Base-by-base conservation (phyloP, 2,797 vertebrate species). In the Diplodus puntazzo region DNA sequence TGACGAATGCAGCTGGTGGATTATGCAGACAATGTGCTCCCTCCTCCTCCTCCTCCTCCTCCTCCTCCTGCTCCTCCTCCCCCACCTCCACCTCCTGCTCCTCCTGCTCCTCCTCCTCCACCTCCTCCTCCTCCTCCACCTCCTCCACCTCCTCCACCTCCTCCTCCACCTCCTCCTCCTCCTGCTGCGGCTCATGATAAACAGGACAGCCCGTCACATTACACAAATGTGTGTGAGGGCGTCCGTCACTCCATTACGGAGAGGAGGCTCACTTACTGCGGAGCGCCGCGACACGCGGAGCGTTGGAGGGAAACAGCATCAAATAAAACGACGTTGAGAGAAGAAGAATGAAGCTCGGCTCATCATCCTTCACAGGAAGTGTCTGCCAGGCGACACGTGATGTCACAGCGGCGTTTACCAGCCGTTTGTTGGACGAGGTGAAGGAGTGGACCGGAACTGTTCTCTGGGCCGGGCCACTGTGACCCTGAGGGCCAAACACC, bases 1-100 rank as follows among this genome's bases (percentile, higher is more conserved):
- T 98, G 97, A 98, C 96, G 96, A 98, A 98, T 97, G 96, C 96
- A 95, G 93, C 96, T 94, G 93, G 96, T 96, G 96, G 96, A 97
- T 96, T 96, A 96, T 96, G 94, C 95, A 95, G 96, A 97, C 97
- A 97, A 97, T 95, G 96, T 87, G 95, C 92, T 94, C 88, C 93
- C 79, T 70, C 42, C 42, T 25, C 43, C 43, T 42, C 62, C 53
- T 21, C 54, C 48, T 67, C 17, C 49, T 25, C 18, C 34, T 49
- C 30, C 57, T 30, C 27, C 27, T 30, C 5, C 30, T 34, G 5
- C 30, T 34, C 30, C 30, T 34, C 5, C 30, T 34, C 30, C 30
- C 7, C 30, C 27, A 3, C 3, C 27, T 30, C 3, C 27, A 49
- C 59, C 52, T n/a, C 17, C 17, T 6, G 64, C 61, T 27, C 4